These are phyloP conservation scores for Polydrusus pterygomalis DNA, from an alignment of 2,888 invertebrate genomes.

Conservation along the genomic window DNA sequence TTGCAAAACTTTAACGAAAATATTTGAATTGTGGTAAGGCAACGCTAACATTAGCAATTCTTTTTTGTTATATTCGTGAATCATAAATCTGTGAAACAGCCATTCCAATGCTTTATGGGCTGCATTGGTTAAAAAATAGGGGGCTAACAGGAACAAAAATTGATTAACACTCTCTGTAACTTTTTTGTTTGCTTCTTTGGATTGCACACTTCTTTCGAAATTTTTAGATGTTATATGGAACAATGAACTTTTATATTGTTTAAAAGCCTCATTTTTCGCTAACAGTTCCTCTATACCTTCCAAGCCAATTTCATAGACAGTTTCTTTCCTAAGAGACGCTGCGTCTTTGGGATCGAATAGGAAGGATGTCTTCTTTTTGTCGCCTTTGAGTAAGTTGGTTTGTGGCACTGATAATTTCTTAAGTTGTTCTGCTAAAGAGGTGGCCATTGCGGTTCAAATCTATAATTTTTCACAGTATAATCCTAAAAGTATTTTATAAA, in stretches of 20 bases:
- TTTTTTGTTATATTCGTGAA: constrained; percentile 91
- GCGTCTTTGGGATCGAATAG: constrained; percentile 94
- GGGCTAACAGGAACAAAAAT: constrained; percentile 88
- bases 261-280: constrained; percentile 82
- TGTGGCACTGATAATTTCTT: constrained; percentile 85
- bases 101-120: constrained; percentile 96
- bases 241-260: constrained; percentile 82
- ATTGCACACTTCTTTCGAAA: constrained; percentile 88
- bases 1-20: constrained; percentile 89
- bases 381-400: constrained; percentile 79
- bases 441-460: constrained; percentile 72
- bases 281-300: constrained; percentile 90
- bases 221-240: constrained; percentile 86
- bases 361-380: constrained; percentile 85
- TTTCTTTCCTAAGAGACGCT: constrained; percentile 87
- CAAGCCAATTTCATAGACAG: constrained; percentile 89
- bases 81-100: constrained; percentile 91
- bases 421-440: constrained; percentile 87
- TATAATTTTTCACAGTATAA: neutral
- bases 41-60: constrained; percentile 86
- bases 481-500: neutral
- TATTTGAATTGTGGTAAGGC: constrained; percentile 94
- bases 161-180: constrained; percentile 84
- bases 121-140: constrained; percentile 89
- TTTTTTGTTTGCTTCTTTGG: constrained; percentile 82